These are phyloP conservation scores for Metallyticus violacea DNA, from an alignment of 2,888 invertebrate species.

Conservation along the genomic window DNA sequence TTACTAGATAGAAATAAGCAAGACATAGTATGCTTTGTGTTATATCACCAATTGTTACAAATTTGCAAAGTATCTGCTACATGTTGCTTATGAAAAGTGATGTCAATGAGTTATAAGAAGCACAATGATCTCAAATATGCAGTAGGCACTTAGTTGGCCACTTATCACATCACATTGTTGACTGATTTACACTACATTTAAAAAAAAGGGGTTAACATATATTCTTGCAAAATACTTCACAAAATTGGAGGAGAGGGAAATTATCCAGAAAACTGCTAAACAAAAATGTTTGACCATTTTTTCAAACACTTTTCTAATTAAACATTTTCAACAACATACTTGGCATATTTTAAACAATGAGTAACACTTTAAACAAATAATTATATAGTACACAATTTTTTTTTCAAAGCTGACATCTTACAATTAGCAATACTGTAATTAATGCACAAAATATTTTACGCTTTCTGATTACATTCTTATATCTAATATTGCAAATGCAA, in stretches of 20 bases:
- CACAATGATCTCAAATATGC: background rate
- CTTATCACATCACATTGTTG: background rate
- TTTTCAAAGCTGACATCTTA: background rate
- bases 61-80: background rate
- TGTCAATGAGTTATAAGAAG: background rate
- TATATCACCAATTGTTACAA: background rate
- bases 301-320: background rate
- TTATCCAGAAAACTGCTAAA: background rate
- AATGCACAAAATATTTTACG: no score
- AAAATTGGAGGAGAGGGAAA: background rate
- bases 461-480: no score
- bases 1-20: background rate
- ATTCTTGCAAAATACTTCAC: background rate
- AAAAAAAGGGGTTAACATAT: no score
- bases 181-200: background rate
- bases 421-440: no score
- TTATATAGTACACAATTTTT: background rate
- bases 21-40: background rate
- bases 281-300: background rate
- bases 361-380: background rate
- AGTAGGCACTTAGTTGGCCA: constrained; percentile 2
- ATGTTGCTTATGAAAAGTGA: no score
- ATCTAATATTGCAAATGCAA: background rate
- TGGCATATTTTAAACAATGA: background rate
- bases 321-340: background rate